These are phyloP conservation scores for Thunnus thynnus DNA, from an alignment of 2,113 vertebrate genomes.

Conservation along the genomic window DNA sequence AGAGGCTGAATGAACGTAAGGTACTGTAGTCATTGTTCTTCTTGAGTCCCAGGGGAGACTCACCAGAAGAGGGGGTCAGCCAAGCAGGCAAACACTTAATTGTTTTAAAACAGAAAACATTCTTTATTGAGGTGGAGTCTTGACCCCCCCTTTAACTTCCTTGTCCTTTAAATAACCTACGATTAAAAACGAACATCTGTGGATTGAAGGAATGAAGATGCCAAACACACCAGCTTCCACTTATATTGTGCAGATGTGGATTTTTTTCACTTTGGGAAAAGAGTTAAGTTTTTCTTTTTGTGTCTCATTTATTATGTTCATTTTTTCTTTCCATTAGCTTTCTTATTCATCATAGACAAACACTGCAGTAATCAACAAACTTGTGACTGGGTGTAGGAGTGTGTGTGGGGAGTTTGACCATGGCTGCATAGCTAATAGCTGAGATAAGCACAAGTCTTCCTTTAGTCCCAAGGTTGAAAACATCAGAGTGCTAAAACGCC, in stretches of 20 bases:
- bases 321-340: not conserved
- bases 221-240: conserved; percentile 56
- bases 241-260: conserved; percentile 25
- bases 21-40: conserved; percentile 77
- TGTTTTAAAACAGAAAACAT: conserved; percentile 84
- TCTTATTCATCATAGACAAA: conserved; percentile 29
- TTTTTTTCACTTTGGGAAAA: not conserved
- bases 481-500: conserved; percentile 43
- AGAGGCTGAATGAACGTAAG: conserved; percentile 60
- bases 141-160: conserved; percentile 76
- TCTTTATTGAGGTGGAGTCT: conserved; percentile 80
- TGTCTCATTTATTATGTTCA: not conserved
- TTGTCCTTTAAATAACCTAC: conserved; percentile 78
- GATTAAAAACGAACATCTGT: conserved; percentile 71
- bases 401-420: conserved; percentile 39
- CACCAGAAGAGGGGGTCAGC: conserved; percentile 79
- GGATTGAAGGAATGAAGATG: conserved; percentile 52
- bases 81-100: conserved; percentile 83
- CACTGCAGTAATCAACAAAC: not conserved
- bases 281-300: not conserved
- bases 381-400: conserved; percentile 25
- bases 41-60: conserved; percentile 66
- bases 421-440: conserved; percentile 42
- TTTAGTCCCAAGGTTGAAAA: conserved; percentile 62
- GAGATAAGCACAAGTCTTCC: conserved; percentile 58